Evolutionary conservation across 2,888 invertebrate genomes (phyloP).

Genomic region (Agrotis puta): DNA sequence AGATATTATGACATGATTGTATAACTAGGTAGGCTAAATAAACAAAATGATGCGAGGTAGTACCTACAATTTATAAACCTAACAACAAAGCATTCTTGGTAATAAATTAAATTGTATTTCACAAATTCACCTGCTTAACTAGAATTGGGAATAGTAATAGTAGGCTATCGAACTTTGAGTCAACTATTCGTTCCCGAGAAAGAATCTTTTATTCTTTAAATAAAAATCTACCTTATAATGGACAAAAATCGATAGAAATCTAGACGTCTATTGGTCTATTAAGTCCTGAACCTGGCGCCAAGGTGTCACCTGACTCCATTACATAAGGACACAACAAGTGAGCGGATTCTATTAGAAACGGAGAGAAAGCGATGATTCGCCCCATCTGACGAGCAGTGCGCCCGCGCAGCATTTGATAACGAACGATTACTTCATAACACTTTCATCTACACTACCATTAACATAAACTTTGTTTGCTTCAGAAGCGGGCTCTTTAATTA

Average conservation of each 20-base stretch:
- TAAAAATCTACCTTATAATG: not conserved
- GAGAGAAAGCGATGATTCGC: conserved; percentile 64
- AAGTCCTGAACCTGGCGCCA: conserved; percentile 6
- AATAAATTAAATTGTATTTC: too few species aligned
- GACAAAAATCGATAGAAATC: not conserved
- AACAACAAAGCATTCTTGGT: too few species aligned
- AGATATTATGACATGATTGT: conserved; percentile 5
- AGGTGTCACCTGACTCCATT: conserved; percentile 45
- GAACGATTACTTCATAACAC: conserved; percentile 52
- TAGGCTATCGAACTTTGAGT: not conserved
- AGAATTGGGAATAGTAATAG: too few species aligned
- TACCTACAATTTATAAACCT: too few species aligned
- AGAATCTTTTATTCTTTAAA: not conserved
- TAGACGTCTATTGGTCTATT: not conserved
- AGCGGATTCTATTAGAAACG: conserved; percentile 56
- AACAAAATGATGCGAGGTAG: not conserved
- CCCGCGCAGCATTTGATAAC: conserved; percentile 41
- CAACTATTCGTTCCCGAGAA: not conserved
- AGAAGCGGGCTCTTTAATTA: not conserved
- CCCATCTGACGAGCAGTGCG: conserved; percentile 58
- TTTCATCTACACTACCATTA: conserved; percentile 42
- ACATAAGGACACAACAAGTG: conserved; percentile 52
- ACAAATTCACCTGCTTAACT: too few species aligned
- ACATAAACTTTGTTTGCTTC: conserved; percentile 23
- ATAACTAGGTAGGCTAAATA: not conserved